phyloP scores from a whole-genome alignment of 2,888 invertebrate species.

The Drosophila helvetica region DNA sequence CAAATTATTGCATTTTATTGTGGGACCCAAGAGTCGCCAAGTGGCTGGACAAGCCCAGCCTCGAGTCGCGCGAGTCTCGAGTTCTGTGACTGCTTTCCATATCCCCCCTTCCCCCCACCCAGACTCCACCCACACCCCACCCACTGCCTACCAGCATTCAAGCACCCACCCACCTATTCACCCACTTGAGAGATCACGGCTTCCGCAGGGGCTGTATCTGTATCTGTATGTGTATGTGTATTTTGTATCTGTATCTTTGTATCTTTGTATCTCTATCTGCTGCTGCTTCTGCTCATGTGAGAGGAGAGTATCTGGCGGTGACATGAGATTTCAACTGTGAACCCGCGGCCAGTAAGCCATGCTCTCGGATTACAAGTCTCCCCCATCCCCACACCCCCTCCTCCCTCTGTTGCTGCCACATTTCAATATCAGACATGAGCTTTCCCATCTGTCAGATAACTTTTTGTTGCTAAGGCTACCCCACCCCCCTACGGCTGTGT shows the following conservation, averaged over 20 bases:
- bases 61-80: conserved; percentile 10
- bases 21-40: conserved; percentile 56
- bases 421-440: conserved; percentile 53
- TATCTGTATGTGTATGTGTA: not conserved
- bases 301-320: conserved; percentile 52
- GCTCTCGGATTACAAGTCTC: conserved; percentile 40
- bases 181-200: conserved; percentile 29
- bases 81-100: not conserved
- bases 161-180: conserved; percentile 10
- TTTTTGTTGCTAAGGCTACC: conserved; percentile 12
- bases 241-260: not conserved
- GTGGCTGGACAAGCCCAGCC: conserved; percentile 30
- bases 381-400: not conserved
- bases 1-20: conserved; percentile 67
- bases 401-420: conserved; percentile 15
- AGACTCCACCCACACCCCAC: not conserved
- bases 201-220: conserved; percentile 31
- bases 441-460: conserved; percentile 35
- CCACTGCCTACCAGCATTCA: conserved; percentile 15
- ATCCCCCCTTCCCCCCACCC: not conserved
- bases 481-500: not conserved
- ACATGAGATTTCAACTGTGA: conserved; percentile 62
- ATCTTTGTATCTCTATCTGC: conserved; percentile 4
- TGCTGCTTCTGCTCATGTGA: conserved; percentile 15
- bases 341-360: conserved; percentile 37